These are phyloP conservation scores for Dasysyrphus tricinctus DNA, from an alignment of 2,888 invertebrate species.

Conservation along the genomic window DNA sequence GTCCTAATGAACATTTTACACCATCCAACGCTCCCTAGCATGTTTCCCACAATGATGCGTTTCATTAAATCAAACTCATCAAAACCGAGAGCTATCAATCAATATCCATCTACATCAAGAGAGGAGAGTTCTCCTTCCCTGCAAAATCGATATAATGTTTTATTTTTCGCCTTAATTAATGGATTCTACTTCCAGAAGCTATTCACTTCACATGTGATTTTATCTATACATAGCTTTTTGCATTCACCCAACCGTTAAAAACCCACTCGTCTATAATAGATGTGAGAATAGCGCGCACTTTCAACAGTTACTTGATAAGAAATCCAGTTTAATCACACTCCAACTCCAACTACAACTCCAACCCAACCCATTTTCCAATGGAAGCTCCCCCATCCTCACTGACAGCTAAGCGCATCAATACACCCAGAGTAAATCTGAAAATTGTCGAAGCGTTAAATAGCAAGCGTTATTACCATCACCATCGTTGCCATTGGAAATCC, in stretches of 20 bases:
- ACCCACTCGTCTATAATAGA: background rate
- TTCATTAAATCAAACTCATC: background rate
- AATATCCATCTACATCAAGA: background rate
- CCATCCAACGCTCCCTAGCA: background rate
- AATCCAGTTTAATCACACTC: constrained; percentile 35
- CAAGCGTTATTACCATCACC: constrained; percentile 44
- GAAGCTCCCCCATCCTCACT: background rate
- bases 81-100: constrained; percentile 11
- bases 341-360: background rate
- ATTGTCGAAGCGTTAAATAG: constrained; percentile 43
- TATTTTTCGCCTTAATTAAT: constrained; percentile 10
- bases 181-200: constrained; percentile 10
- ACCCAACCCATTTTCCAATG: background rate
- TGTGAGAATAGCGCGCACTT: constrained; percentile 4
- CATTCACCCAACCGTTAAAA: constrained; percentile 2
- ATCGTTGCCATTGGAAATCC: constrained; percentile 42
- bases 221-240: background rate
- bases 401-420: constrained; percentile 48
- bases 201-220: background rate
- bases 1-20: background rate
- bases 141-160: background rate
- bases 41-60: background rate
- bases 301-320: constrained; percentile 46
- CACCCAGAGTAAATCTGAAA: constrained; percentile 12
- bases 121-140: background rate